Conservation (phyloP, 1,140 invertebrate species). For the Zelostemma sp. region DNA sequence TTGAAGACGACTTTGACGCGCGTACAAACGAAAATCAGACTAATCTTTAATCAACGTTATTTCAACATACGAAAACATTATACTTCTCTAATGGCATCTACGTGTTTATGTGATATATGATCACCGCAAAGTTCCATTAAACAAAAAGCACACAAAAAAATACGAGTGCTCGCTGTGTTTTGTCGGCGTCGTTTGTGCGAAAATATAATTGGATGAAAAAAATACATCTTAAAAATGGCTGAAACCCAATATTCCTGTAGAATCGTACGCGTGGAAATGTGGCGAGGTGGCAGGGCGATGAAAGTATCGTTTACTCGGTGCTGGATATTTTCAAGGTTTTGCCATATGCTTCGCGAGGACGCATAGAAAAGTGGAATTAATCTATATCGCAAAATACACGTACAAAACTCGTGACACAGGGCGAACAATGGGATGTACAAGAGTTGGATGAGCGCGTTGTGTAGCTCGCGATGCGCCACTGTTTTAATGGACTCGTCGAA, state of each 20-base stretch:
- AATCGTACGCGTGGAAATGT: background rate
- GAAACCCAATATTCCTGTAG: conserved; percentile 7
- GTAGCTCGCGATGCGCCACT: background rate
- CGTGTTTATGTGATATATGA: no score
- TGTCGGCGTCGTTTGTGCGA: background rate
- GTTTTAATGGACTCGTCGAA: conserved; percentile 59
- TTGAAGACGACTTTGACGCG: no score
- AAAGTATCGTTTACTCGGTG: background rate
- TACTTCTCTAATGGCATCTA: no score
- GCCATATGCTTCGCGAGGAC: background rate
- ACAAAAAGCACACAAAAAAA: no score
- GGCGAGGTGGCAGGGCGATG: background rate
- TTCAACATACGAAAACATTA: no score
- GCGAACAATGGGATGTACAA: background rate
- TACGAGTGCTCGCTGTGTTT: background rate
- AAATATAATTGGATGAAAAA: conserved; percentile 1
- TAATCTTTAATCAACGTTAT: no score
- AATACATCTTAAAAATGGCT: background rate
- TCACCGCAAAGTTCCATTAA: no score
- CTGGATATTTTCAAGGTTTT: conserved; percentile 1
- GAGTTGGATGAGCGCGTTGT: background rate
- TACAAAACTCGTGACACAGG: background rate
- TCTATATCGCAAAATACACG: conserved; percentile 10
- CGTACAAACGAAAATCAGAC: no score
- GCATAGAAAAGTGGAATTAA: conserved; percentile 9